Conservation (phyloP, 2,888 invertebrate genomes). For the Camponotus fellah region DNA sequence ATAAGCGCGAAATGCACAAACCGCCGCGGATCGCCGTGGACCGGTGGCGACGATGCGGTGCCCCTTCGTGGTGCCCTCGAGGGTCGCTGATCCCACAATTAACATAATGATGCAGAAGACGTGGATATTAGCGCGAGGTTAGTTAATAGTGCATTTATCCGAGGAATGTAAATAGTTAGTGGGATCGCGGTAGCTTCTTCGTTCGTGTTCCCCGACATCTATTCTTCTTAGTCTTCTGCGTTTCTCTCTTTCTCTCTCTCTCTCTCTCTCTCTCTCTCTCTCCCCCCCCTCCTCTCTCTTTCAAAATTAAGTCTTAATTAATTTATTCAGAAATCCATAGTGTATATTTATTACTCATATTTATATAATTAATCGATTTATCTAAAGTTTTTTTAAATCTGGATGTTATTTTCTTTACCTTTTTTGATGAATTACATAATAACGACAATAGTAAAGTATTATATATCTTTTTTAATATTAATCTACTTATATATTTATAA, state of each 20-base stretch:
- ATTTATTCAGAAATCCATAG: neutral
- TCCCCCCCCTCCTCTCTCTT: too few species aligned
- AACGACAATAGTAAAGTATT: neutral
- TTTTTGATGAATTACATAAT: neutral
- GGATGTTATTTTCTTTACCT: neutral
- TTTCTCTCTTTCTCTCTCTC: too few species aligned
- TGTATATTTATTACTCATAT: neutral
- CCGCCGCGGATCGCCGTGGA: slow-evolving; percentile 34
- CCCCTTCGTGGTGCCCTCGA: slow-evolving; percentile 70
- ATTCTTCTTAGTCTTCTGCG: slow-evolving; percentile 1
- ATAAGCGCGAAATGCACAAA: neutral
- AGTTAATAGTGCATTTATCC: slow-evolving; percentile 81
- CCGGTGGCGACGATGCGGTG: slow-evolving; percentile 54
- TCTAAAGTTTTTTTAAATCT: neutral
- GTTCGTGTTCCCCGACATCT: neutral
- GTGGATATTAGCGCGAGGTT: slow-evolving; percentile 81
- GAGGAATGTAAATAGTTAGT: slow-evolving; percentile 77
- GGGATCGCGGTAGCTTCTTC: slow-evolving; percentile 52
- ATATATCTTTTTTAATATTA: neutral
- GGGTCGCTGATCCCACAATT: slow-evolving; percentile 77
- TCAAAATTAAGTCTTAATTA: too few species aligned
- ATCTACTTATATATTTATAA: neutral
- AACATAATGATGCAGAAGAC: slow-evolving; percentile 81
- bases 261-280: too few species aligned
- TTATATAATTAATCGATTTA: neutral